Conservation (phyloP, 2,797 vertebrate species). For the Girardinus metallicus region DNA sequence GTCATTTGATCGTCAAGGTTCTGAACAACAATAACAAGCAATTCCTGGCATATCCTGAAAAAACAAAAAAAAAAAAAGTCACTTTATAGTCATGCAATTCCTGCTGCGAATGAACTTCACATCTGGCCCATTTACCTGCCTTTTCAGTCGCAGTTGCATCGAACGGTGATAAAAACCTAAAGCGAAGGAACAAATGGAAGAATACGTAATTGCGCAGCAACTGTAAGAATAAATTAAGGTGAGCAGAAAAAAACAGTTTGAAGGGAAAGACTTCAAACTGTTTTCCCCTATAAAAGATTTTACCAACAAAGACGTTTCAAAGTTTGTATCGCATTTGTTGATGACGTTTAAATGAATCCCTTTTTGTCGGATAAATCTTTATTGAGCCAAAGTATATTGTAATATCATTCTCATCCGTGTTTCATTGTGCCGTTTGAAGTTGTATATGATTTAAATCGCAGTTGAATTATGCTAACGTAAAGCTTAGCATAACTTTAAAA, state of each 20-base stretch:
- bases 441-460: too few relatives aligned
- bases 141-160: slow-evolving; percentile 3
- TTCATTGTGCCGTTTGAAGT: too few relatives aligned
- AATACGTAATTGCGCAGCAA: background rate
- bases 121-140: slow-evolving; percentile 7
- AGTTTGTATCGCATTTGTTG: background rate
- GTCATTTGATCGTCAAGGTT: background rate
- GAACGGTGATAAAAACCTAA: background rate
- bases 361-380: too few relatives aligned
- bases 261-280: too few relatives aligned
- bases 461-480: too few relatives aligned
- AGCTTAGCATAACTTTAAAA: too few relatives aligned
- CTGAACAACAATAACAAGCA: slow-evolving; percentile 12
- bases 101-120: background rate
- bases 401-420: background rate
- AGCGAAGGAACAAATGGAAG: slow-evolving; percentile 4
- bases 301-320: background rate
- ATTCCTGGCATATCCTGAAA: background rate
- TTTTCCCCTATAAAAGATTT: too few relatives aligned
- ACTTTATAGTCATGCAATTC: background rate
- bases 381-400: background rate
- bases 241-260: slow-evolving; percentile 2
- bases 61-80: too few relatives aligned
- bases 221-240: slow-evolving; percentile 1
- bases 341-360: background rate